Conservation (phyloP, 2,888 invertebrate species). For the Nephrotoma flavescens region DNA sequence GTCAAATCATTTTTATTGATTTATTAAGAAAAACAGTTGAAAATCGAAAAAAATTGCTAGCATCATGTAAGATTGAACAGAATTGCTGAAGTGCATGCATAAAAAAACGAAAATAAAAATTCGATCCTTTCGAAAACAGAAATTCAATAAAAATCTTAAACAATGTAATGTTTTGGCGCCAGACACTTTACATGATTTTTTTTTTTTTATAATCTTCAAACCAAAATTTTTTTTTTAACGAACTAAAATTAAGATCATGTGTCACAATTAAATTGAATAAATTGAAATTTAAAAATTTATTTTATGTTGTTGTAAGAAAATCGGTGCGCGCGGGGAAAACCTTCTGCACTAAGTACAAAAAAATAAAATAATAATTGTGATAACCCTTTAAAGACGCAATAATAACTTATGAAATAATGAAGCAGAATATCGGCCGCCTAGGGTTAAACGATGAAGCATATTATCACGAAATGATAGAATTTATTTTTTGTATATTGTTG, state of each 20-base stretch:
- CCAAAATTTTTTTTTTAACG: not conserved
- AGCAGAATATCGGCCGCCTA: not conserved
- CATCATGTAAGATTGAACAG: not conserved
- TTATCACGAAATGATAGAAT: not conserved
- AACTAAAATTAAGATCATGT: not conserved
- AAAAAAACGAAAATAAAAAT: not conserved
- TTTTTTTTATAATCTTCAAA: not conserved
- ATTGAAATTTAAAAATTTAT: not conserved
- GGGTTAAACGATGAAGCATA: not conserved
- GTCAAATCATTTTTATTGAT: not conserved
- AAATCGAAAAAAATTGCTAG: not conserved
- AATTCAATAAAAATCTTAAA: not conserved
- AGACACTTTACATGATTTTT: not conserved
- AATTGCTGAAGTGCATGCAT: not conserved
- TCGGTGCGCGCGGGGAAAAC: not conserved
- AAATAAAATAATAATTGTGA: not conserved
- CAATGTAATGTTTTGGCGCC: not conserved
- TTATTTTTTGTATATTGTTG: not conserved
- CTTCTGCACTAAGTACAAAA: not conserved
- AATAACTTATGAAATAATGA: too few relatives aligned
- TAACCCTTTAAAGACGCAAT: not conserved
- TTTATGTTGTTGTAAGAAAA: not conserved
- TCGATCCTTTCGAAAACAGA: not conserved
- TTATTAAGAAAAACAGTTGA: not conserved
- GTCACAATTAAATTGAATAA: not conserved